These are phyloP conservation scores for Mastomys coucha DNA, from an alignment of 2,113 vertebrate genomes.

Conservation along the genomic window DNA sequence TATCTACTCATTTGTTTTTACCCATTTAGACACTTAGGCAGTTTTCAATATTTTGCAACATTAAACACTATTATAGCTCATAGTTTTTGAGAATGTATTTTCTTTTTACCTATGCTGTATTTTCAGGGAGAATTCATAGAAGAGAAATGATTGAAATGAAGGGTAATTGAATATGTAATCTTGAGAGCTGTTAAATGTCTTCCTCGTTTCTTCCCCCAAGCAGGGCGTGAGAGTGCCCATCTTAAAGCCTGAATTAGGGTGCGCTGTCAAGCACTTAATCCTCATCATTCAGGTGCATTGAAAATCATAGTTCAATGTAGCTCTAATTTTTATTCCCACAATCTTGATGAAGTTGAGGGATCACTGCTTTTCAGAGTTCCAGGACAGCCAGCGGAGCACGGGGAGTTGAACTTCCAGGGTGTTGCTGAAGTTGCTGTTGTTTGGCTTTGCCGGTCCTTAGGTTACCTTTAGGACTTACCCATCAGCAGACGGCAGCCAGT, in stretches of 20 bases:
- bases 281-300: neutral
- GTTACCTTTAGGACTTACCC: neutral
- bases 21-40: neutral
- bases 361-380: neutral
- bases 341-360: neutral
- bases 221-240: neutral
- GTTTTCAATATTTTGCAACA: neutral
- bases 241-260: no score
- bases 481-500: neutral
- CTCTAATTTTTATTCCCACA: conserved; percentile 54
- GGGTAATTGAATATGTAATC: neutral
- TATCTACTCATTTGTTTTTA: neutral
- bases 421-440: neutral
- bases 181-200: neutral
- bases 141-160: neutral
- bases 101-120: neutral
- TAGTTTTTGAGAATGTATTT: neutral
- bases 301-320: neutral
- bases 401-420: neutral
- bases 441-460: neutral
- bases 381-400: neutral
- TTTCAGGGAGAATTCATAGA: neutral
- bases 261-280: neutral
- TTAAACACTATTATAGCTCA: neutral
- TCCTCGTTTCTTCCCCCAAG: neutral